Percentiles rank a stretch among this genome's conserved stretches.
phyloP scores from a whole-genome alignment of 2,797 vertebrate genomes.

The Tadarida brasiliensis region DNA sequence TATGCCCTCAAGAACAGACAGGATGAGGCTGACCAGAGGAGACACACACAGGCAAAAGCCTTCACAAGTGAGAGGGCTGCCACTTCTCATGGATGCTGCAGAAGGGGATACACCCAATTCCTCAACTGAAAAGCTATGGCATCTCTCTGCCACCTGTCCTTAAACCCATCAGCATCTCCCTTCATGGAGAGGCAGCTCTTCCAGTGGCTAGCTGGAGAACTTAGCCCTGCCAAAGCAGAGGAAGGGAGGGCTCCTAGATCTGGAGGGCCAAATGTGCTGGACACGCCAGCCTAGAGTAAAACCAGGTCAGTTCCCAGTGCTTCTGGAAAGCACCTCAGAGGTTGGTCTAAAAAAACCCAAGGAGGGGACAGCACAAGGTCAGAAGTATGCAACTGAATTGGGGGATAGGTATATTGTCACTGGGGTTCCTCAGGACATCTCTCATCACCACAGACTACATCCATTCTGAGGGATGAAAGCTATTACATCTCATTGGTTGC shows the following conservation, averaged over 20 bases:
- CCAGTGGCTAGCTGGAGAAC: not conserved
- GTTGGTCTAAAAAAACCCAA: not conserved
- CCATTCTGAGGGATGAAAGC: not conserved
- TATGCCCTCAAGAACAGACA: not conserved
- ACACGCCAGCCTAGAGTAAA: not conserved
- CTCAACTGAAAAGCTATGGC: not conserved
- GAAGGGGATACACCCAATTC: not conserved
- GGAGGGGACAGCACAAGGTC: not conserved
- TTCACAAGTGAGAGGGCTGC: not conserved
- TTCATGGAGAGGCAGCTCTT: not conserved
- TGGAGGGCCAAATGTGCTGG: not conserved
- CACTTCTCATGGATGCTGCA: not conserved
- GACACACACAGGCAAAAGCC: not conserved
- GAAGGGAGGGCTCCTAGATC: not conserved
- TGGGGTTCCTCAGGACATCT: not conserved
- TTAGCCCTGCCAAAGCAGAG: not conserved
- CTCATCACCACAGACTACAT: not conserved
- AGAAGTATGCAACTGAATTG: not conserved
- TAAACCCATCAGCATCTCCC: not conserved
- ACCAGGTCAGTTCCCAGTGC: not conserved
- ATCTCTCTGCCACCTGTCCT: not conserved
- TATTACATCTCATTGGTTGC: not conserved
- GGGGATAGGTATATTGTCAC: not conserved
- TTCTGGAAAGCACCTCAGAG: slow-evolving; percentile 25
- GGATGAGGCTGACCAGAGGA: not conserved